These are phyloP conservation scores for Alaudala cheleensis DNA, from an alignment of 2,113 vertebrate genomes.

Conservation along the genomic window DNA sequence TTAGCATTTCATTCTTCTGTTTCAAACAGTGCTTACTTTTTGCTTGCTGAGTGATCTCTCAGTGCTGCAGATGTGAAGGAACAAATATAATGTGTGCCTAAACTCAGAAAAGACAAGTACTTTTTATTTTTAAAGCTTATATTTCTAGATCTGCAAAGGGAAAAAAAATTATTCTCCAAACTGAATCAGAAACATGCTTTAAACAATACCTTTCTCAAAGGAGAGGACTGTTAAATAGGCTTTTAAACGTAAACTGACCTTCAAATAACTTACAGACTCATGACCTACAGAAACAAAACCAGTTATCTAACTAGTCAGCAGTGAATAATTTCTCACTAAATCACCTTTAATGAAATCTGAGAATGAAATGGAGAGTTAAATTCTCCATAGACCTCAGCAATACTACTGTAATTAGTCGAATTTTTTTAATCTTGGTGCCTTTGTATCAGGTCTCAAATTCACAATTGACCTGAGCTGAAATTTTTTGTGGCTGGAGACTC, in stretches of 20 bases:
- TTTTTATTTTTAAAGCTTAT: neutral
- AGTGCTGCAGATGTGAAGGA: neutral
- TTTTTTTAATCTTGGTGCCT: neutral
- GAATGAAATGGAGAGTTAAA: neutral
- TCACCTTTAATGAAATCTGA: neutral
- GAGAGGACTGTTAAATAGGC: neutral
- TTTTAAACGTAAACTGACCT: neutral
- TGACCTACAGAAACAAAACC: neutral
- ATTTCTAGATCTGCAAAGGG: neutral
- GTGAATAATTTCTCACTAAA: slow-evolving; percentile 5
- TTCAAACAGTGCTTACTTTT: neutral
- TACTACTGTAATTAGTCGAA: neutral
- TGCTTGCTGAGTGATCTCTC: neutral
- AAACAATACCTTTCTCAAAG: neutral
- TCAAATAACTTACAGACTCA: neutral
- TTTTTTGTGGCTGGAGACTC: neutral
- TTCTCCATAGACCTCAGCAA: neutral
- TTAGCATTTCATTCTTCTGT: neutral
- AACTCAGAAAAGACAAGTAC: neutral
- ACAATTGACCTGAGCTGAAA: neutral
- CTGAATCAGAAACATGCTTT: neutral
- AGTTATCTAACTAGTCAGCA: neutral
- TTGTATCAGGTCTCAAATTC: neutral
- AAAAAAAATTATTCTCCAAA: neutral
- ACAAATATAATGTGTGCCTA: neutral